Evolutionary conservation across 2,888 invertebrate genomes (phyloP).

Genomic region (Phytoseiulus persimilis): DNA sequence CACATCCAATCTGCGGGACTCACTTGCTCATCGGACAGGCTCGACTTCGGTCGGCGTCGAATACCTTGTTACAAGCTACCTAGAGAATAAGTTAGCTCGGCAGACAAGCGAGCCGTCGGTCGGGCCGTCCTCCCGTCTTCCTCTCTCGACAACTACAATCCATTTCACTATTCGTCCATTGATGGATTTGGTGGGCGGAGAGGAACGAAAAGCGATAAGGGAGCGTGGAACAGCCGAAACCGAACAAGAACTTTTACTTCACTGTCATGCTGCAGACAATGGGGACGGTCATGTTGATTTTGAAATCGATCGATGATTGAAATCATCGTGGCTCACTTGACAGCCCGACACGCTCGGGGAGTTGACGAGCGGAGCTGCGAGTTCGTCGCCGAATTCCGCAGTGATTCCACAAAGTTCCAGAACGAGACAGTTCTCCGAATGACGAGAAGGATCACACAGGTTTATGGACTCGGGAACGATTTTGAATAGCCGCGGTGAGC

Average conservation of each 20-base stretch:
- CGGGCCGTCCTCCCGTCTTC: background rate
- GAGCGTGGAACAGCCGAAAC: background rate
- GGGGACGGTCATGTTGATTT: background rate
- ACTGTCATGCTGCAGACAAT: background rate
- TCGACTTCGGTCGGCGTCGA: background rate
- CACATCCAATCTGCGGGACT: background rate
- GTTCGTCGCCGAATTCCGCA: too few species aligned
- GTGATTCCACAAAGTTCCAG: too few species aligned
- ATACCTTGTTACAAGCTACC: background rate
- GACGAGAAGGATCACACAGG: too few species aligned
- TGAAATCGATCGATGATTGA: background rate
- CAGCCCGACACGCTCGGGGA: too few species aligned
- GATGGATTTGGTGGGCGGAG: constrained; percentile 38
- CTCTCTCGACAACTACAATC: background rate
- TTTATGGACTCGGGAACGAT: too few species aligned
- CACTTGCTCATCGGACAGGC: background rate
- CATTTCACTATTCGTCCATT: background rate
- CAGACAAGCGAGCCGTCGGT: background rate
- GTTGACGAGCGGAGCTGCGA: too few species aligned
- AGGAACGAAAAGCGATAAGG: background rate
- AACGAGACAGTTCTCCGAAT: too few species aligned
- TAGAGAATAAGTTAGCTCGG: background rate
- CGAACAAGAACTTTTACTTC: background rate
- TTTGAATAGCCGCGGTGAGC: too few species aligned
- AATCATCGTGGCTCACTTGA: background rate